phyloP scores from a whole-genome alignment of 1,140 invertebrate species.

The Neotoxoptera formosana region DNA sequence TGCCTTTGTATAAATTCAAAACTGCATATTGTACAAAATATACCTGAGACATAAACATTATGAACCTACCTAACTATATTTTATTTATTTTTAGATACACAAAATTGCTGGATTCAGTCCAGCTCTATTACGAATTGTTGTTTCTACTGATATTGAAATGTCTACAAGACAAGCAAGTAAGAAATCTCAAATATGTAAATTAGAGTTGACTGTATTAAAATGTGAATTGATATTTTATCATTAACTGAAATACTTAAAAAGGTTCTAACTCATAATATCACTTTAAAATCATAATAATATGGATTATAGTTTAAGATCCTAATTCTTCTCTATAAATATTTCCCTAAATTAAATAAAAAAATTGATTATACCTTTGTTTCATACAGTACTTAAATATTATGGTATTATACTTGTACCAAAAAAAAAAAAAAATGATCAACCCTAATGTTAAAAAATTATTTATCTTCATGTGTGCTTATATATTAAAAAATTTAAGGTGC shows the following conservation, averaged over 20 bases:
- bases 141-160: constrained; percentile 87
- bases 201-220: background rate
- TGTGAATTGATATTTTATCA: background rate
- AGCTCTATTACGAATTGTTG: constrained; percentile 89
- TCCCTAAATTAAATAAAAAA: background rate
- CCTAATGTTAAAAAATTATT: background rate
- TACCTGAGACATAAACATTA: background rate
- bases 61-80: background rate
- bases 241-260: too few relatives aligned
- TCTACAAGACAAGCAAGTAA: constrained; percentile 91
- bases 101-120: constrained; percentile 97
- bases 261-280: background rate
- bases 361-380: background rate
- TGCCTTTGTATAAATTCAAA: background rate
- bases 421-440: background rate
- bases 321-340: background rate
- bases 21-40: background rate
- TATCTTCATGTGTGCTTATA: background rate
- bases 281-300: too few relatives aligned
- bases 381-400: background rate
- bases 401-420: background rate
- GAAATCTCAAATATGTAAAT: constrained; percentile 46
- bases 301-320: background rate
- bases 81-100: constrained; percentile 74
- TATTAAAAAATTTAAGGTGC: constrained; percentile 68